phyloP scores from a whole-genome alignment of 2,113 vertebrate genomes.

The Dipodomys spectabilis region DNA sequence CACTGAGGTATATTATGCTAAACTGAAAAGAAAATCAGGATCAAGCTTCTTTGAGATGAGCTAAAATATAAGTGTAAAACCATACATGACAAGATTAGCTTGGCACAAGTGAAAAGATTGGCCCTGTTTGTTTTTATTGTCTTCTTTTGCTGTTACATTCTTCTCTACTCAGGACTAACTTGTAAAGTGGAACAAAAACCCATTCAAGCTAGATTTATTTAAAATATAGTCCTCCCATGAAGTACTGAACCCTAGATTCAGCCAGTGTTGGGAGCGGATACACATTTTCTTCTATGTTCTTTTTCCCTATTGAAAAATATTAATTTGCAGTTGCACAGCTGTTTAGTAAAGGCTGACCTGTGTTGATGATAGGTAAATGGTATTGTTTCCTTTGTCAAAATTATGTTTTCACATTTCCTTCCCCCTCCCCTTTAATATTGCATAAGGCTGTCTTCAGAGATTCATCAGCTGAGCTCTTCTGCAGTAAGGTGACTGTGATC shows the following conservation, averaged over 20 bases:
- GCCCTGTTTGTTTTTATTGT: neutral
- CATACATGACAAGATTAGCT: slow-evolving; percentile 19
- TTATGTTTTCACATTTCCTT: slow-evolving; percentile 42
- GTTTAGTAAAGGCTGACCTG: slow-evolving; percentile 45
- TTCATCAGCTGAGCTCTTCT: slow-evolving; percentile 14
- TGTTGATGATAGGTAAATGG: slow-evolving; percentile 34
- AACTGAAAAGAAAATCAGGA: neutral
- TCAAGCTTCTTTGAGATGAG: slow-evolving; percentile 10
- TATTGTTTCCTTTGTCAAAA: slow-evolving; percentile 49
- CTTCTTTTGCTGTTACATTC: slow-evolving; percentile 34
- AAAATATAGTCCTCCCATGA: slow-evolving; percentile 22
- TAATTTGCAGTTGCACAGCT: neutral
- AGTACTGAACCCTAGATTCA: slow-evolving; percentile 30
- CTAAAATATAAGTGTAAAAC: slow-evolving; percentile 47
- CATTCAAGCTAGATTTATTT: slow-evolving; percentile 47
- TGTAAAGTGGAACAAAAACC: slow-evolving; percentile 45
- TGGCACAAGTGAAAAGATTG: slow-evolving; percentile 13
- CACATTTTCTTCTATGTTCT: neutral
- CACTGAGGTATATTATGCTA: neutral
- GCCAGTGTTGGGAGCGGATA: neutral
- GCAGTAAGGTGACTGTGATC: neutral
- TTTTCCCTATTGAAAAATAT: slow-evolving; percentile 23
- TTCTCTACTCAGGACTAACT: slow-evolving; percentile 27
- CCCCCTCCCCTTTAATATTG: neutral
- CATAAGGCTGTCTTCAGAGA: neutral